Conservation (phyloP, 1,140 invertebrate genomes). For the Drosophila leontia region DNA sequence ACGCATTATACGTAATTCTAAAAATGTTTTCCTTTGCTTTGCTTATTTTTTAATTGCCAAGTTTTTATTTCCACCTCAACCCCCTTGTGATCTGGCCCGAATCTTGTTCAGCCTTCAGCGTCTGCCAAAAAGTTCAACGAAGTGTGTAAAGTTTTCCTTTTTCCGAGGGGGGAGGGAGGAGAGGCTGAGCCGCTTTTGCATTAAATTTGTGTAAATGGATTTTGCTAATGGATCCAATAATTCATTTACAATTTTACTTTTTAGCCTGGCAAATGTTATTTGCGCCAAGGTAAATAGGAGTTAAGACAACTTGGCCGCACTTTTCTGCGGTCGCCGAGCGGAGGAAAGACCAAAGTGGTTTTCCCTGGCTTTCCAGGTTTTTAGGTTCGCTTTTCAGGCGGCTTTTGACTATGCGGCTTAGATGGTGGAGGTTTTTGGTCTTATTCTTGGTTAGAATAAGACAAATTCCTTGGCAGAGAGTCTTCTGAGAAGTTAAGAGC, state of each 20-base stretch:
- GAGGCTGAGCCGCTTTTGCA: conserved; percentile 65
- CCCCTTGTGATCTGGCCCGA: conserved; percentile 2
- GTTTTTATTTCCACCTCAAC: conserved; percentile 64
- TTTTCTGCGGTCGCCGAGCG: conserved; percentile 59
- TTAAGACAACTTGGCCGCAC: conserved; percentile 66
- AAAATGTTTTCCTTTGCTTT: conserved; percentile 74
- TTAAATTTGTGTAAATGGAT: conserved; percentile 84
- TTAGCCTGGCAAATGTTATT: conserved; percentile 75
- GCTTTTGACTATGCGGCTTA: not conserved
- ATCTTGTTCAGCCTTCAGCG: conserved; percentile 13
- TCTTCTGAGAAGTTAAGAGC: not conserved
- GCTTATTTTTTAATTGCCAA: conserved; percentile 81
- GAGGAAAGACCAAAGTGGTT: conserved; percentile 17
- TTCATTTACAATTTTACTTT: conserved; percentile 84
- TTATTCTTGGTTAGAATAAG: not conserved
- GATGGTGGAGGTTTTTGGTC: conserved; percentile 9
- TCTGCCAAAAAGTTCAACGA: conserved; percentile 72
- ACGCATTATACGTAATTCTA: conserved; percentile 70
- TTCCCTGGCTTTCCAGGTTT: not conserved
- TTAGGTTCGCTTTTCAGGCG: conserved; percentile 16
- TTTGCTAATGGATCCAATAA: conserved; percentile 85
- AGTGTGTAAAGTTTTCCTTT: conserved; percentile 76
- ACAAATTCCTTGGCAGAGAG: conserved; percentile 5
- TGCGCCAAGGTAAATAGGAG: conserved; percentile 73
- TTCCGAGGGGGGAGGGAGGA: not conserved